A percentile compares a stretch with the other conserved stretches of the same genome.
These are phyloP conservation scores for Anoncus sp. DNA, from an alignment of 2,888 invertebrate species.

Conservation along the genomic window DNA sequence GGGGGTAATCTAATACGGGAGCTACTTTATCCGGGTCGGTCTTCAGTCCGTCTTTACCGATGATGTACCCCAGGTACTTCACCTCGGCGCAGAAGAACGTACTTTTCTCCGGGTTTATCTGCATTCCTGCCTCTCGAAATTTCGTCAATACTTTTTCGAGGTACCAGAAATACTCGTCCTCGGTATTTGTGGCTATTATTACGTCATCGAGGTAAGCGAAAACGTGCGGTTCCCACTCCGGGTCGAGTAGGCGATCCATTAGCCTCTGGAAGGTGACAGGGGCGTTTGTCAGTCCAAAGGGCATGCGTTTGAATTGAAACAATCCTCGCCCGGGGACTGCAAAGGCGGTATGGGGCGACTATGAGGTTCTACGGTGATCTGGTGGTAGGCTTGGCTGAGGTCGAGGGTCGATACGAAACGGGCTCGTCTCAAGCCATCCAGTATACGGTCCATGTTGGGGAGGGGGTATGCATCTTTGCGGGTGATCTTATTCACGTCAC, in stretches of 20 bases:
- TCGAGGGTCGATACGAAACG: background rate
- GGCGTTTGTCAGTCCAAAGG: slow-evolving; percentile 70
- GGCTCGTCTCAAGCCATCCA: background rate
- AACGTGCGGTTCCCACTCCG: slow-evolving; percentile 37
- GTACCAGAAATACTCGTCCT: slow-evolving; percentile 5
- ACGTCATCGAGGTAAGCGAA: slow-evolving; percentile 43
- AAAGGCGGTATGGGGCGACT: slow-evolving; percentile 72
- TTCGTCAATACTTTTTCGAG: background rate
- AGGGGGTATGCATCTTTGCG: background rate
- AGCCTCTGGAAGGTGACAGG: slow-evolving; percentile 71
- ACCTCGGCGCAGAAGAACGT: too few relatives aligned
- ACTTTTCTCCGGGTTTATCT: too few relatives aligned
- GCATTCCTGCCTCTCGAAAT: too few relatives aligned
- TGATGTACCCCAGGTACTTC: too few relatives aligned
- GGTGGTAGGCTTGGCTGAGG: slow-evolving; percentile 60
- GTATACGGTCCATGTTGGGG: background rate
- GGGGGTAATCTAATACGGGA: too few relatives aligned
- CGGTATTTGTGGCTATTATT: slow-evolving; percentile 27
- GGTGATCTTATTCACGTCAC: background rate
- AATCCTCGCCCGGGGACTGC: slow-evolving; percentile 70
- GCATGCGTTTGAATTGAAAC: slow-evolving; percentile 72
- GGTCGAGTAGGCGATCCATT: slow-evolving; percentile 66
- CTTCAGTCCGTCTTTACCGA: too few relatives aligned
- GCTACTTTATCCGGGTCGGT: too few relatives aligned
- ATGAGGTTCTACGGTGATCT: slow-evolving; percentile 65